Conservation (phyloP, 1,140 invertebrate genomes). For the Acromyrmex echinatior region DNA sequence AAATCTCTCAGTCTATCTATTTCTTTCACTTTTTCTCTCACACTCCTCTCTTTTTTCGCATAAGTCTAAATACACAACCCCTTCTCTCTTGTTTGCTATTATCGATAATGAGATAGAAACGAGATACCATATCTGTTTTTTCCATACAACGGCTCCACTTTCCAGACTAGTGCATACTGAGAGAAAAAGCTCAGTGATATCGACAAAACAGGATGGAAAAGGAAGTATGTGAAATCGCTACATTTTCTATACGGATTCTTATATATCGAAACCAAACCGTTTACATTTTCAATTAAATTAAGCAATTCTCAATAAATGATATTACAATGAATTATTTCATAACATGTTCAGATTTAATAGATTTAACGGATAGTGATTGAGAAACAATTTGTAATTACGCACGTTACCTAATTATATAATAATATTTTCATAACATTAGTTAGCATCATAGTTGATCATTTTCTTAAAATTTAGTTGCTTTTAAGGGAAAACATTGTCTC, state of each 20-base stretch:
- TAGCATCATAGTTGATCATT: background rate
- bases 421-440: background rate
- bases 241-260: background rate
- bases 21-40: background rate
- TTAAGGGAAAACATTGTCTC: background rate
- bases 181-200: constrained; percentile 36
- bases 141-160: background rate
- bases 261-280: background rate
- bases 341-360: background rate
- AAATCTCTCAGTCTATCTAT: background rate
- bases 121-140: constrained; percentile 27
- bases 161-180: constrained; percentile 12
- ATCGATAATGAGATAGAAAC: constrained; percentile 69
- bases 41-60: background rate
- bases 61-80: constrained; percentile 25
- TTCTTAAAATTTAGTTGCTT: background rate
- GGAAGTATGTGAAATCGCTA: background rate
- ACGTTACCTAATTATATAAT: background rate
- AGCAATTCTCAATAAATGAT: background rate
- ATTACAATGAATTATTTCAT: background rate
- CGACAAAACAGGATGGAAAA: constrained; percentile 8
- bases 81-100: constrained; percentile 39
- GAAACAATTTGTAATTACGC: background rate
- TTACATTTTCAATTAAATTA: background rate
- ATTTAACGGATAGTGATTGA: background rate